These are phyloP conservation scores for Aphidius gifuensis DNA, from an alignment of 1,140 invertebrate genomes.

Conservation along the genomic window DNA sequence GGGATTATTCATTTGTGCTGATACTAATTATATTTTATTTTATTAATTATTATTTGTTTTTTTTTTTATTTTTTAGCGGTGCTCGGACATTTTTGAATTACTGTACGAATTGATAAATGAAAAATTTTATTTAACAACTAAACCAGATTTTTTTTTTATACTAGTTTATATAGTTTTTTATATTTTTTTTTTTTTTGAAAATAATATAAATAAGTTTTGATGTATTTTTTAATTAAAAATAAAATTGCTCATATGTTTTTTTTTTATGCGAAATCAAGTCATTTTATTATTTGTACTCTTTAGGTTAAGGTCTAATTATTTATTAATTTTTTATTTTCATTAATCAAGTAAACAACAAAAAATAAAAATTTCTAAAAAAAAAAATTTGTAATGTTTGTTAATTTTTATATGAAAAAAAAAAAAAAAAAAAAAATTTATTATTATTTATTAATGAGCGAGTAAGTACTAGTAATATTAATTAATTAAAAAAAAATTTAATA, in stretches of 20 bases:
- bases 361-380: conserved; percentile 17
- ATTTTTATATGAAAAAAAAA: too few relatives aligned
- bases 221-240: not conserved
- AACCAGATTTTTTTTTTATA: too few relatives aligned
- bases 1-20: too few relatives aligned
- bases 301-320: conserved; percentile 28
- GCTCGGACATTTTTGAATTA: too few relatives aligned
- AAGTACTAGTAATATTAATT: too few relatives aligned
- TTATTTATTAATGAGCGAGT: not conserved
- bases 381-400: not conserved
- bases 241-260: conserved; percentile 2
- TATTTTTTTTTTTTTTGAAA: not conserved
- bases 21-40: too few relatives aligned
- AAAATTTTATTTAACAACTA: too few relatives aligned
- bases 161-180: not conserved
- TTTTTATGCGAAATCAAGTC: conserved; percentile 47
- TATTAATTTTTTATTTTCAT: not conserved
- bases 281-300: conserved; percentile 44
- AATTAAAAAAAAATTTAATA: too few relatives aligned
- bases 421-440: too few relatives aligned
- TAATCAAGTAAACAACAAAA: conserved; percentile 14
- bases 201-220: not conserved
- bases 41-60: too few relatives aligned
- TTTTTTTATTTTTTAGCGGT: too few relatives aligned
- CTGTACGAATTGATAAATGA: too few relatives aligned